Evolutionary conservation across 2,113 vertebrate species (phyloP), one percentile per base, ranked within the genome.

Genomic region (Sclerurus mexicanus): DNA sequence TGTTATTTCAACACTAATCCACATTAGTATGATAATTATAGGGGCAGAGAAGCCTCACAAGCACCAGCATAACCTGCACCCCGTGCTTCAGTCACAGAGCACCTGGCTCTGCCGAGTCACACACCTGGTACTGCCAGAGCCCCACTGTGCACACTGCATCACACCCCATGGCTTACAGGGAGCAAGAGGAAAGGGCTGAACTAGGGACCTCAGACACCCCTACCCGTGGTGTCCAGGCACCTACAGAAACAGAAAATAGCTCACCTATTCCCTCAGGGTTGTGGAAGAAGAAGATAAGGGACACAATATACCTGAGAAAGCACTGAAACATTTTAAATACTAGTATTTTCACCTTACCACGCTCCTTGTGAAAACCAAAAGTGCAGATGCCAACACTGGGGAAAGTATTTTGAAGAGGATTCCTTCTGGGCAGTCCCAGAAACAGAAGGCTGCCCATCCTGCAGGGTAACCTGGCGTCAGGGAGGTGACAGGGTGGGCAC

Each of bases 91-190:
- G 40, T 13, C 5, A 4, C 52, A 42, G 39, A 71, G 59, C 44
- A 28, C 20, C n/a, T 23, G 10, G 33, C 15, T 66, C 19, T 37
- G 35, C 72, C 28, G 6, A n/a, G 59, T 21, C 49, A 62, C 6
- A 18, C 8, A 35, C 8, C 14, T 23, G 6, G 30, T 8, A 3
- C 35, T 46, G 44, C 42, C 56, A 33, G 46, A 72, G 13, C 24
- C 12, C 14, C 0, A 0, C 31, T 25, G 13, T 22, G 24, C 77
- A 44, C 20, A 12, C 37, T 4, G 4, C 8, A 1, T 30, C 4
- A 1, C 19, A 44, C 11, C 17, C 46, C 8, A 0, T 3, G 6
- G 24, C 60, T 55, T 33, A 67, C 24, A 24, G 30, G 23, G 17
- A 83, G 44, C 7, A 22, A 0, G 0, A 73, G 55, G 42, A 40